Percentiles rank a stretch among this genome's conserved stretches.
These are phyloP conservation scores for Drosophila niveifrons DNA, from an alignment of 2,888 invertebrate species.

Conservation along the genomic window DNA sequence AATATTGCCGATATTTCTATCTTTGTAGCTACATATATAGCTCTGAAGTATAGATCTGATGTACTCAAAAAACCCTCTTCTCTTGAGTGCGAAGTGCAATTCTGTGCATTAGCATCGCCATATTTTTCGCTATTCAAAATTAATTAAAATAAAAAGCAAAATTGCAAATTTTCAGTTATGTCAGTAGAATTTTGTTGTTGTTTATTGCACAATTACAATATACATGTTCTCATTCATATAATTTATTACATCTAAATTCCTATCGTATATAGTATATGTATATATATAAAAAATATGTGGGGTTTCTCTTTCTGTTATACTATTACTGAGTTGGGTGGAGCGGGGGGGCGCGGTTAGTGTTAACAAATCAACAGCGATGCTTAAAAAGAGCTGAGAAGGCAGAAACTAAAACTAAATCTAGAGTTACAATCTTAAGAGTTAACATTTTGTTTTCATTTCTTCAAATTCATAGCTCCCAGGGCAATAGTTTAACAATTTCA, in stretches of 20 bases:
- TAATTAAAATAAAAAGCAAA: neutral
- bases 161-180: slow-evolving; percentile 46
- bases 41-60: no score
- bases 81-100: no score
- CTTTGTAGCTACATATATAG: no score
- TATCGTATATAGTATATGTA: slow-evolving; percentile 46
- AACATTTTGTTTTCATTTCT: slow-evolving; percentile 43
- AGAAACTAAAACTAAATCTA: slow-evolving; percentile 48
- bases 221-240: slow-evolving; percentile 79
- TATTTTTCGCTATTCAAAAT: no score
- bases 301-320: slow-evolving; percentile 52
- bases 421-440: slow-evolving; percentile 44
- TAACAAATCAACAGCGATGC: slow-evolving; percentile 76
- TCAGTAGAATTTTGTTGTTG: slow-evolving; percentile 73
- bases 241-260: slow-evolving; percentile 77
- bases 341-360: slow-evolving; percentile 57
- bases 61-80: no score
- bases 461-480: slow-evolving; percentile 63
- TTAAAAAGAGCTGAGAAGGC: slow-evolving; percentile 57
- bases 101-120: no score
- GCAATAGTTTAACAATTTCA: slow-evolving; percentile 72
- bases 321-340: slow-evolving; percentile 53
- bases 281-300: slow-evolving; percentile 55
- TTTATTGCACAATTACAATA: slow-evolving; percentile 84
- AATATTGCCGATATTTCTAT: no score